Evolutionary conservation across 2,888 invertebrate genomes (phyloP), one percentile per base, ranked within the genome.

Genomic region (Marronus borbonicus): DNA sequence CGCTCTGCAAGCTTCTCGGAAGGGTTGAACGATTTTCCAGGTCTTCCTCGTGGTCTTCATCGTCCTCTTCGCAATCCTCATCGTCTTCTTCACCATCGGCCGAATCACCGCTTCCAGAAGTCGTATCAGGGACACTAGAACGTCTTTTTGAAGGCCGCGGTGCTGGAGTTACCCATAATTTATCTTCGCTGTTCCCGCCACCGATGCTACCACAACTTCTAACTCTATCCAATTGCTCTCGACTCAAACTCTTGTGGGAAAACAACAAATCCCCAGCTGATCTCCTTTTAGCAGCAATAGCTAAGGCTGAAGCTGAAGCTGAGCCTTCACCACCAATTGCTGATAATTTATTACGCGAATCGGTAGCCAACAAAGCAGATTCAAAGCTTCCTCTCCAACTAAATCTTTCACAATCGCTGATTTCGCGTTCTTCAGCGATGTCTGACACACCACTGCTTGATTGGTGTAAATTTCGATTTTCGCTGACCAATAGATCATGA

Each of bases 361-460:
- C 96, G 1, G 96, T 95, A 12, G 96, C 96, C 89, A 96, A 91
- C 78, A 97, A 89, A 60, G 97, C 96, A n/a, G 96, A 96, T 87
- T 97, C 97, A 88, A 97, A 97, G 89, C 96, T 96, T 82, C 97
- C 97, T 80, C 96, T 92, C 97, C 97, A 97, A 85, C 96, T 96
- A 89, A 96, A 96, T 82, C 96, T 90, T 87, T 97, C 97, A 90
- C 96, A 94, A 86, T 96, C 96, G 90, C 96, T 96, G 76, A 94
- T 93, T 86, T 96, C 95, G 85, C 93, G 93, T 84, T 92, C 92
- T 85, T 92, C 92, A 24, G 89, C 89, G 55, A 90, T 90, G 81
- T 92, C 92, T 52, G 90, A 90, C 10, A 89, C 90, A 58, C 90
- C 89, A 82, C 89, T 89, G 81, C 89, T 89, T 20, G 90, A 90